A percentile compares a stretch with the other conserved stretches of the same genome.
These are phyloP conservation scores for Papilio machaon DNA, from an alignment of 1,140 invertebrate genomes.

Conservation along the genomic window DNA sequence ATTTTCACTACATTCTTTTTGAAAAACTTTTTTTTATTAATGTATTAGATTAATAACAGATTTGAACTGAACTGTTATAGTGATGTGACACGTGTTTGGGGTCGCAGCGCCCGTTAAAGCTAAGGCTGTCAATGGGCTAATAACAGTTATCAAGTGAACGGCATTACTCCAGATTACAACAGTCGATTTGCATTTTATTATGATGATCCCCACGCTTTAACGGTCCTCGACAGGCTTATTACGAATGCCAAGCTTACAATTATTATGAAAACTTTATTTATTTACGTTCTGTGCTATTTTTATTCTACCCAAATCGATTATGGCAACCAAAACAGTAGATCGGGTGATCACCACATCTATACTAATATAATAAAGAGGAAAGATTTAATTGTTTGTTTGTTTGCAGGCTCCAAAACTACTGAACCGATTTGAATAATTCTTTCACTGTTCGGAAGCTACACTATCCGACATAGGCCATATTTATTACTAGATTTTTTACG, in stretches of 20 bases:
- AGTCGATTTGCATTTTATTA: conserved; percentile 24
- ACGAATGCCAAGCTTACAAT: background rate
- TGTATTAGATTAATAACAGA: conserved; percentile 7
- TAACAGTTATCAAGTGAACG: conserved; percentile 23
- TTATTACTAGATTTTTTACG: too few species aligned
- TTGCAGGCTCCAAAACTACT: too few species aligned
- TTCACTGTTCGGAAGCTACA: too few species aligned
- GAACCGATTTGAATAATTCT: too few species aligned
- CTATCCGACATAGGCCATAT: too few species aligned
- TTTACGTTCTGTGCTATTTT: background rate
- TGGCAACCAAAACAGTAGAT: too few species aligned
- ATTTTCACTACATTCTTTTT: too few species aligned
- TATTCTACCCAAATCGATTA: too few species aligned
- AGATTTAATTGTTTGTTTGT: too few species aligned
- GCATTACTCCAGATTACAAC: conserved; percentile 20
- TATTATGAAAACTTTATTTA: background rate
- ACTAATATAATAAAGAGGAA: too few species aligned
- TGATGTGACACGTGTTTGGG: conserved; percentile 3
- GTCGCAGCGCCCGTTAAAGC: conserved; percentile 13
- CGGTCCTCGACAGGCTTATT: conserved; percentile 11
- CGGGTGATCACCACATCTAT: too few species aligned
- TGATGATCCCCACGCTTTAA: conserved; percentile 12
- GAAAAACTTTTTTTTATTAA: background rate
- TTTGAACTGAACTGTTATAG: background rate
- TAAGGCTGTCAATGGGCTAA: conserved; percentile 20